Base-by-base conservation (phyloP, 2,888 invertebrate species). In the Cyaniris semiargus region DNA sequence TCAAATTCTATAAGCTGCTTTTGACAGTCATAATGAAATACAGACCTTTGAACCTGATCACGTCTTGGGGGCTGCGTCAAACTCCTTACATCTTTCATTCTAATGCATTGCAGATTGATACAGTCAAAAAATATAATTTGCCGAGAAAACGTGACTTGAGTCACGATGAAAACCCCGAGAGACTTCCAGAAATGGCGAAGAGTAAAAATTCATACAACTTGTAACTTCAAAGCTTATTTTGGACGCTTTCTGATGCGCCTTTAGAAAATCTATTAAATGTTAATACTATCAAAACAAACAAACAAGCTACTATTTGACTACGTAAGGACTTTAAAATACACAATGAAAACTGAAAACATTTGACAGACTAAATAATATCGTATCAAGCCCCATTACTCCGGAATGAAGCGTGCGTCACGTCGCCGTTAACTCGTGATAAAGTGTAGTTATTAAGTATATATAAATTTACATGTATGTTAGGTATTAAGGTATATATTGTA, bases 291-390 rank as follows among this genome's bases (percentile, higher is more conserved):
- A 7, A 34, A 34, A 34, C 34, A 34, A 34, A 7, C 7, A 34
- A 7, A 7, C 7, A 34, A 34, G 34, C 34, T 34, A 34, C 34
- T 34, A 34, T 34, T 34, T 34, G 34, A 34, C 7, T 34, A 34
- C 34, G 34, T 34, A 7, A 34, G 34, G 10, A 27, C 5, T 15
- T 27, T 15, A 66, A 66, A 66, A 66, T 66, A 10, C 15, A 66
- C 23, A 66, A 4, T 60, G 58, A 60, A 60, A 60, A 23, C 10
- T 60, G 23, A 60, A 60, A 60, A 23, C 13, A 60, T 60, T 60
- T 60, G 23, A 60, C 60, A 44, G 38, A 38, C 71, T 13, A 44
- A 72, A 48, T 38, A 71, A 72, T 72, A 72, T 71, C n/a, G 71
- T 71, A n/a, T 38, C 31, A 34, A 70, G 71, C n/a, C 38, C 34